Percentiles rank a stretch among this genome's conserved stretches.
phyloP scores from a whole-genome alignment of 2,797 vertebrate species.

The Distichodus sexfasciatus region DNA sequence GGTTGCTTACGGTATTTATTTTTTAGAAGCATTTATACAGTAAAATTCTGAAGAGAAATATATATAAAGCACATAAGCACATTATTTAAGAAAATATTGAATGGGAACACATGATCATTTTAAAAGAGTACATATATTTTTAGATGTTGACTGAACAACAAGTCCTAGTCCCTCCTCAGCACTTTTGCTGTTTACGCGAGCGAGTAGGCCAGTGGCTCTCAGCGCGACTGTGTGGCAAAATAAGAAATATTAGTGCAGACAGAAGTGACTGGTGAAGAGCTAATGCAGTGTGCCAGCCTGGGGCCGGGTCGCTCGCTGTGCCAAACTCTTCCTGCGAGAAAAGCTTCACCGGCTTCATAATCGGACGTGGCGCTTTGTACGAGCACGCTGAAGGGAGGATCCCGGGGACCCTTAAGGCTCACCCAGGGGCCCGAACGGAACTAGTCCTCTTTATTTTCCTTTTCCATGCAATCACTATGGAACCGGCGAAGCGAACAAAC shows the following conservation, averaged over 20 bases:
- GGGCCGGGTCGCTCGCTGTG: slow-evolving; percentile 51
- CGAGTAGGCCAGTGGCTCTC: neutral
- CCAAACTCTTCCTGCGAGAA: slow-evolving; percentile 56
- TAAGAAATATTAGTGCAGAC: slow-evolving; percentile 57
- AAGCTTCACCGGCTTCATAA: slow-evolving; percentile 53
- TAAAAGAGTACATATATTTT: too few relatives aligned
- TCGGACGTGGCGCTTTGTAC: slow-evolving; percentile 50
- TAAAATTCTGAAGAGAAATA: too few relatives aligned
- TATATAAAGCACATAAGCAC: too few relatives aligned
- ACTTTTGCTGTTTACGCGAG: too few relatives aligned
- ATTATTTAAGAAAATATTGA: too few relatives aligned
- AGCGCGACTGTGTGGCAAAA: slow-evolving; percentile 24
- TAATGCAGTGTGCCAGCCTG: slow-evolving; percentile 64
- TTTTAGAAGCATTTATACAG: too few relatives aligned
- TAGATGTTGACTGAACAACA: too few relatives aligned
- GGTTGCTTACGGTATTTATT: too few relatives aligned
- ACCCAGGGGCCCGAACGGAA: slow-evolving; percentile 50
- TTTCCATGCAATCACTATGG: too few relatives aligned
- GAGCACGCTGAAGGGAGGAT: slow-evolving; percentile 20
- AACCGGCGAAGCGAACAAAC: slow-evolving; percentile 50
- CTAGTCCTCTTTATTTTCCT: slow-evolving; percentile 6
- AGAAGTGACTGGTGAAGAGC: slow-evolving; percentile 61
- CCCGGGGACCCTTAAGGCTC: slow-evolving; percentile 33
- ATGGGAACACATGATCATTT: too few relatives aligned
- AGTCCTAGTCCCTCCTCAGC: too few relatives aligned